Conservation (phyloP, 2,797 vertebrate species). For the Lycodopsis pacificus region DNA sequence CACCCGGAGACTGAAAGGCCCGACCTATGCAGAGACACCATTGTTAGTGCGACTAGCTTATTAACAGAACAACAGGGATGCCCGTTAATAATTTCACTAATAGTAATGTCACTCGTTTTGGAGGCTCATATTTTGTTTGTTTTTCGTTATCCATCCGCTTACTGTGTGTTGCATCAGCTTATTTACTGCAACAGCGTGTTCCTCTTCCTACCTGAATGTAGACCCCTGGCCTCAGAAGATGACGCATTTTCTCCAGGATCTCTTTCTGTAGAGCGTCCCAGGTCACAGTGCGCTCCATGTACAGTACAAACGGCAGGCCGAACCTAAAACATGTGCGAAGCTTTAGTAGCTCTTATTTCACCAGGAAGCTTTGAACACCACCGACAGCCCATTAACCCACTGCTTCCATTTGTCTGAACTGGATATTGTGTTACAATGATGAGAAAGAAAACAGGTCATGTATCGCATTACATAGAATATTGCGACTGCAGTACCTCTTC, state of each 20-base stretch:
- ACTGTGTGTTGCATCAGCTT: neutral
- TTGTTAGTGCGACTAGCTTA: neutral
- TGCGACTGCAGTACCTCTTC: constrained; percentile 86
- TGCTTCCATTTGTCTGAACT: neutral
- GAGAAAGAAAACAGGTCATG: too few species aligned
- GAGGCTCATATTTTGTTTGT: neutral
- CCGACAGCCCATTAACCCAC: rapidly evolving
- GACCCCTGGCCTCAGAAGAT: constrained; percentile 92
- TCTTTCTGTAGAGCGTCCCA: constrained; percentile 98
- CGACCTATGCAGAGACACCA: constrained; percentile 84
- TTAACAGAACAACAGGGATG: neutral
- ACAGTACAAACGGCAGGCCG: constrained; percentile 95
- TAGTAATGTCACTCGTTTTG: neutral
- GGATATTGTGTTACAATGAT: neutral
- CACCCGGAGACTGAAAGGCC: constrained; percentile 96
- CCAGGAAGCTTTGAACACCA: neutral
- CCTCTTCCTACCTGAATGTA: constrained; percentile 90
- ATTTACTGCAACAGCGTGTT: neutral
- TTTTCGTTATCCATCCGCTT: neutral
- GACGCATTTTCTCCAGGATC: constrained; percentile 98
- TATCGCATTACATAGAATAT: neutral
- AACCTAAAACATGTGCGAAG: constrained; percentile 83
- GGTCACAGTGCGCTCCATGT: constrained; percentile 94
- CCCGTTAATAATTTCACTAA: neutral
- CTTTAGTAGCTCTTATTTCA: neutral